Evolutionary conservation across 1,140 invertebrate species (phyloP).

Genomic region (Acyrthosiphon pisum): DNA sequence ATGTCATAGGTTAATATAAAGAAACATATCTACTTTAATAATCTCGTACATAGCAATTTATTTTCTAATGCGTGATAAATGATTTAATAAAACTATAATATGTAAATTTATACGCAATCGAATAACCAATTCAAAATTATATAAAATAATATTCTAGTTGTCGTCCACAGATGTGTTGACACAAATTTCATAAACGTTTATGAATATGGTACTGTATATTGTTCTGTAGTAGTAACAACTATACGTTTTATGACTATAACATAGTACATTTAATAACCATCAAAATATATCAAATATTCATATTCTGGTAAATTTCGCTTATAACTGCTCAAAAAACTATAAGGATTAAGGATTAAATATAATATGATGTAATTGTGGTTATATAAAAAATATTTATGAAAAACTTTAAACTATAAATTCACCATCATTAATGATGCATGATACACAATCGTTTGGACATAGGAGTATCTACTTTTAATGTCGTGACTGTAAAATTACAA

Average conservation of each 20-base stretch:
- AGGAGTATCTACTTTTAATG: not conserved
- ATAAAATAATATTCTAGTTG: not conserved
- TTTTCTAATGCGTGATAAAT: not conserved
- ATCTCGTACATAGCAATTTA: not conserved
- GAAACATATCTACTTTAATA: not conserved
- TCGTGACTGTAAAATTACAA: not conserved
- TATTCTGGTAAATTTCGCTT: not conserved
- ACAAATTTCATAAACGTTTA: not conserved
- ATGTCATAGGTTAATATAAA: too few relatives aligned
- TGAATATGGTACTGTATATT: not conserved
- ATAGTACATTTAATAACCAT: not conserved
- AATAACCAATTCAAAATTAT: not conserved
- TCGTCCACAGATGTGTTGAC: not conserved
- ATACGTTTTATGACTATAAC: too few relatives aligned
- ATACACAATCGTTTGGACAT: not conserved
- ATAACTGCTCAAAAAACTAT: too few relatives aligned
- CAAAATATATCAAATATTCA: not conserved
- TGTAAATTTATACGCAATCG: not conserved
- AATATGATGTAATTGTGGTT: not conserved
- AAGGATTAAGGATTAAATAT: too few relatives aligned
- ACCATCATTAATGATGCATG: not conserved
- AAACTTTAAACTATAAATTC: not conserved
- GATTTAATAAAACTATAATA: not conserved
- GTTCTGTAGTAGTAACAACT: not conserved
- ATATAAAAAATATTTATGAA: not conserved